Evolutionary conservation across 2,113 vertebrate genomes (phyloP).

Genomic region (Takifugu flavidus): DNA sequence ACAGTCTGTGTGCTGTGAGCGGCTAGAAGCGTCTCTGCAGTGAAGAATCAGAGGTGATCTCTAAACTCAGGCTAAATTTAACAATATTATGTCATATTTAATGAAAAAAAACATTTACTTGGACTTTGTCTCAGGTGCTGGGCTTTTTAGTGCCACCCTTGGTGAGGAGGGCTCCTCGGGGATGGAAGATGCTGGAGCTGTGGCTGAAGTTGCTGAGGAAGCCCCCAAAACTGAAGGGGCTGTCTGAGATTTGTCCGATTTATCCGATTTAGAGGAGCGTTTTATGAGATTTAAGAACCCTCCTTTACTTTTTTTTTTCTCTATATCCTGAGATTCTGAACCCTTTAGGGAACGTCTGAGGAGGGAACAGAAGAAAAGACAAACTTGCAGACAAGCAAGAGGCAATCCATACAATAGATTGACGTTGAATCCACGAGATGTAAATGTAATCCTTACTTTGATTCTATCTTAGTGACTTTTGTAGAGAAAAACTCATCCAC

Average conservation of each 20-base stretch:
- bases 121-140: conserved; percentile 72
- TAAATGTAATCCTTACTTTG: conserved; percentile 66
- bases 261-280: conserved; percentile 79
- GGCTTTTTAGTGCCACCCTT: conserved; percentile 71
- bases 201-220: conserved; percentile 22
- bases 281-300: conserved; percentile 96
- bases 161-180: conserved; percentile 84
- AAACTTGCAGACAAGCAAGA: too few relatives aligned
- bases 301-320: conserved; percentile 90
- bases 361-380: background rate
- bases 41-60: background rate
- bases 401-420: background rate
- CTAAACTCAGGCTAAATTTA: background rate
- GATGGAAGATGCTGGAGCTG: conserved; percentile 24
- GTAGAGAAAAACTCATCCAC: conserved; percentile 98
- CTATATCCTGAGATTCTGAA: conserved; percentile 83
- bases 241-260: conserved; percentile 63
- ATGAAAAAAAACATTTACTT: conserved; percentile 37
- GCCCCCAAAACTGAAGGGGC: conserved; percentile 35
- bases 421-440: background rate
- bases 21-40: conserved; percentile 55
- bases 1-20: conserved; percentile 66
- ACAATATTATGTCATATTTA: background rate
- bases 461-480: conserved; percentile 91
- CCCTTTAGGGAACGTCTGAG: conserved; percentile 78